A percentile compares a stretch with the other conserved stretches of the same genome.
These are phyloP conservation scores for Eulemur rufifrons DNA, from an alignment of 2,113 vertebrate species.

Conservation along the genomic window DNA sequence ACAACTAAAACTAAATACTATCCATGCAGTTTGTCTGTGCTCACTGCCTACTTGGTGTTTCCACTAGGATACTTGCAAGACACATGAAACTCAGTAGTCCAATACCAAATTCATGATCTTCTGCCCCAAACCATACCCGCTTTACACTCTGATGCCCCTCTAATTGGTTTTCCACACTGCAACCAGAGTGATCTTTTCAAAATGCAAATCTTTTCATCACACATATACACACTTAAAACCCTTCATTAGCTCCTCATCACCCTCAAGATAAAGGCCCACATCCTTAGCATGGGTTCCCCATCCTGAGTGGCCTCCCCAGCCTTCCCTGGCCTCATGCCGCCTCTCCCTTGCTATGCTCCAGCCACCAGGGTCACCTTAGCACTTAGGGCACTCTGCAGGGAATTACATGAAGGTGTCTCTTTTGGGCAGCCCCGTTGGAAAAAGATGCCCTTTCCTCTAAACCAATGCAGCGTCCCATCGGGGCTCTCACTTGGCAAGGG, in stretches of 20 bases:
- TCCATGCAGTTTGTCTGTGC: background rate
- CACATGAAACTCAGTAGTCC: background rate
- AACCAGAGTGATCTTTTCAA: constrained; percentile 47
- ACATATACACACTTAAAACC: background rate
- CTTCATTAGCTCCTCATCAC: background rate
- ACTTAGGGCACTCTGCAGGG: background rate
- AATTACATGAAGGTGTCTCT: background rate
- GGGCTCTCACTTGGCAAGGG: background rate
- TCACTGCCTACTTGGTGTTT: background rate
- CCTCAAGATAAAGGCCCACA: background rate
- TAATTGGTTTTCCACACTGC: background rate
- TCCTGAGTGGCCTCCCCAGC: background rate
- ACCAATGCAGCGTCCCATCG: background rate
- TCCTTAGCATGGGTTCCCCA: background rate
- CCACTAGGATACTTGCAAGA: background rate
- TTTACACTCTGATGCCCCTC: background rate
- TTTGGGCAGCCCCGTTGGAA: background rate
- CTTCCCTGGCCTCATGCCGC: background rate
- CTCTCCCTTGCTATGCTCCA: background rate
- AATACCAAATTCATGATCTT: background rate
- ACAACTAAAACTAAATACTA: background rate
- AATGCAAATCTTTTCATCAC: constrained; percentile 49
- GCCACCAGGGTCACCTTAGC: background rate
- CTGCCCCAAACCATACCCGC: background rate
- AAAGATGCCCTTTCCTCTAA: background rate